Base-by-base conservation (phyloP, 92 coral and sea anemone genomes). In the Palythoa caribaeorum region DNA sequence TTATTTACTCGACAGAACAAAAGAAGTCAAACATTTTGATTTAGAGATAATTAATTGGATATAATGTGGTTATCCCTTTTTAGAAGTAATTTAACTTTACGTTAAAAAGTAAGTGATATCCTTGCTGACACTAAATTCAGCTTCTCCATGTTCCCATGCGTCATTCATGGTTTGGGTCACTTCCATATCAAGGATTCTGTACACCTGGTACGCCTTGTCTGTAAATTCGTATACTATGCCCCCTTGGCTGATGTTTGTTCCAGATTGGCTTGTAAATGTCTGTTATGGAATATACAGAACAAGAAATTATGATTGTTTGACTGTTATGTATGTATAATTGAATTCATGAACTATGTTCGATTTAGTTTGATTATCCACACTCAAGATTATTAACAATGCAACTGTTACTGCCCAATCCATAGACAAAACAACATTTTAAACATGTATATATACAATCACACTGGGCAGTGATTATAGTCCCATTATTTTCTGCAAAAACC, bases 61-160 rank as follows among this genome's bases (percentile, higher is more conserved):
- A 35, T 57, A 13, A 55, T 83, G 40, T 84, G 10, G 48, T 84
- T 39, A 69, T 50, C 87, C 71, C 63, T 66, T 48, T 66, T 57
- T 83, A 69, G 87, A 76, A 70, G 53, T 37, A 84, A 84, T 60
- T 72, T 47, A 69, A 84, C 40, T 86, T 76, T 86, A 86, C 89
- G 84, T 86, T 21, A 76, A 48, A 39, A 86, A 86, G 48, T 86
- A 86, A 38, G 76, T 76, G 39, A 86, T 86, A 48, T 86, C 74
- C 53, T 86, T 86, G 83, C 89, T 86, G 19, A 86, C 76, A 86
- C 84, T 86, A 53, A 86, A 86, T 44, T 86, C 83, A 76, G 89
- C 89, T 86, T 86, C 89, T 7, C 89, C 89, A 75, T 55, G 10
- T 38, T 86, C 89, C 89, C 89, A 86, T 75, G 89, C 89, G 35